These are phyloP conservation scores for Pseudorhombus dupliciocellatus DNA, from an alignment of 2,113 vertebrate genomes.

Conservation along the genomic window DNA sequence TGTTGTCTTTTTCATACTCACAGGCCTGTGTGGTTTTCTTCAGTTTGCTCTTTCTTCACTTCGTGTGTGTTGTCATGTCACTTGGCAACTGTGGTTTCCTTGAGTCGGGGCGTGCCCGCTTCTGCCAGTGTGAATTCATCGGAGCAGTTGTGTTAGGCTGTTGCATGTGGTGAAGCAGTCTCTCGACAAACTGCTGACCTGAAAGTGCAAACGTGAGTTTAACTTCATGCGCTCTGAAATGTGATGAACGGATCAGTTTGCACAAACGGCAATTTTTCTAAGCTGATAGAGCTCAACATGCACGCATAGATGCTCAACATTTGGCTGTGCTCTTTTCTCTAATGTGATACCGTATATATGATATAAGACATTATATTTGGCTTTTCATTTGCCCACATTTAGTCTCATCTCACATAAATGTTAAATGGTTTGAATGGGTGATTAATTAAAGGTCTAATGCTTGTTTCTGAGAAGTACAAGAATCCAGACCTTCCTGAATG, in stretches of 20 bases:
- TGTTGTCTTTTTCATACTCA: conserved; percentile 38
- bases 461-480: background rate
- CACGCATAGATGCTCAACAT: background rate
- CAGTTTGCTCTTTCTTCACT: conserved; percentile 1
- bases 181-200: conserved; percentile 29
- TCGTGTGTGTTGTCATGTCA: conserved; percentile 70
- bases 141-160: conserved; percentile 31
- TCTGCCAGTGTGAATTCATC: conserved; percentile 49
- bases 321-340: background rate
- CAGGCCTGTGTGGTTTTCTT: conserved; percentile 21
- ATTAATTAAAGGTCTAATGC: background rate
- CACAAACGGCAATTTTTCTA: background rate
- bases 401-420: no score
- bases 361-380: background rate
- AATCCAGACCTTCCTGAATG: background rate
- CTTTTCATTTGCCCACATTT: background rate
- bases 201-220: conserved; percentile 4
- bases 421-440: no score
- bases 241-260: background rate
- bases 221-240: background rate
- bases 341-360: background rate
- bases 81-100: conserved; percentile 69
- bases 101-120: conserved; percentile 35
- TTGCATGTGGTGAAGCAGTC: conserved; percentile 11
- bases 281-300: background rate